Percentiles rank a stretch among this genome's conserved stretches.
Conservation (phyloP, 2,113 vertebrate species). For the Elephas maximus region DNA sequence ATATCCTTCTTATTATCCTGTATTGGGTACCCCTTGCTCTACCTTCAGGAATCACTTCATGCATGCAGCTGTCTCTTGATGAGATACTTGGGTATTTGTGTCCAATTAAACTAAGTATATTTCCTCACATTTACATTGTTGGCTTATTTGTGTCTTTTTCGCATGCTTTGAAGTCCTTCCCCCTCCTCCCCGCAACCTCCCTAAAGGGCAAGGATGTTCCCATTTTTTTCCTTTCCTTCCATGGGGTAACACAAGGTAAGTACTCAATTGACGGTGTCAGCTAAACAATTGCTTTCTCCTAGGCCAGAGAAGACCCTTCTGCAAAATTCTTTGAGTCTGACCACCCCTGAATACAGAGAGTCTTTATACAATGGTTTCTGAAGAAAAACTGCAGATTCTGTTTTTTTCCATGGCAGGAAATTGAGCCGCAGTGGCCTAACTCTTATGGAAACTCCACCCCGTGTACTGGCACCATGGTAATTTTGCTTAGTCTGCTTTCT, state of each 20-base stretch:
- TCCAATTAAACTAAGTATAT: slow-evolving; percentile 10
- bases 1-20: not conserved
- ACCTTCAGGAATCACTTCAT: not conserved
- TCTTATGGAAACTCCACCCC: slow-evolving; percentile 71
- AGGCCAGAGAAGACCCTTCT: not conserved
- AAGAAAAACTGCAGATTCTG: slow-evolving; percentile 56
- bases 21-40: not conserved
- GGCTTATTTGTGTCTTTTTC: slow-evolving; percentile 7
- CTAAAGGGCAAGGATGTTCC: not conserved
- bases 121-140: slow-evolving; percentile 31
- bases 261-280: not conserved
- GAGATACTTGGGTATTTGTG: not conserved
- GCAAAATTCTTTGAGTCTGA: not conserved
- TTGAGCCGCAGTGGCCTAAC: slow-evolving; percentile 15
- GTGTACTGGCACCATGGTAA: slow-evolving; percentile 55
- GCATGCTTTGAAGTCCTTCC: not conserved
- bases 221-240: not conserved
- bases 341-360: not conserved
- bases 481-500: slow-evolving; percentile 70
- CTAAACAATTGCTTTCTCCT: not conserved
- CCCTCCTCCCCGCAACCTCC: not conserved
- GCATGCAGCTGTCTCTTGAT: not conserved
- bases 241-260: not conserved
- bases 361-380: slow-evolving; percentile 62
- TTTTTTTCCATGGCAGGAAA: slow-evolving; percentile 70